Base-by-base conservation (phyloP, 2,888 invertebrate genomes). In the Thyatira batis region DNA sequence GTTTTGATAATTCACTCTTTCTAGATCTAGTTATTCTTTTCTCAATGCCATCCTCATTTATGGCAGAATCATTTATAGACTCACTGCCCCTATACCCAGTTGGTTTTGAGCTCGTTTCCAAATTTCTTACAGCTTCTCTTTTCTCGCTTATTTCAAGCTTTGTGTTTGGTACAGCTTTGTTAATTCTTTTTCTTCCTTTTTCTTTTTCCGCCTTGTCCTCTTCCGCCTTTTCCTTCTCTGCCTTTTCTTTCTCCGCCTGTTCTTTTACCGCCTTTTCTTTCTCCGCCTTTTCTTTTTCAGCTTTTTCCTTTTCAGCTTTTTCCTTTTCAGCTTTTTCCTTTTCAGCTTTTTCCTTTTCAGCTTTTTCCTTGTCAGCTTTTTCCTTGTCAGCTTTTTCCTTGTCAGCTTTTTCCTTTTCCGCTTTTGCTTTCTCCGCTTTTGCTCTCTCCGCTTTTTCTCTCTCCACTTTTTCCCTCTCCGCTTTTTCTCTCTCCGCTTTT, bases 11-110 rank as follows among this genome's bases (percentile, higher is more conserved):
- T 45, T 49, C 13, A 61, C 54, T 51, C 2, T 62, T 67, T 73
- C 64, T 66, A 20, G 83, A 81, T 63, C 85, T 77, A 27, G 82
- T 83, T 2, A 80, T 58, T 54, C 81, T 72, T 55, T 62, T 75
- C 57, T 69, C 71, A 28, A 57, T 21, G 3, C 13, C 44, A 20
- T 55, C 52, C 4, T 20, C 28, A 11, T 21, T 30, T 44, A 50
- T 43, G n/a, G 45, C 44, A 0, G 39, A 43, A 9, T 46, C 53
- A 13, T 54, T 54, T 13, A 13, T 5, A 28, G 45, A 30, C 27
- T 28, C 27, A 27, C 3, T 48, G 11, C 3, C 17, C 17, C 20
- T 48, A 20, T 48, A 28, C 17, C 17, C 39, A 11, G 11, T 33
- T 9, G 33, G 5, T 6, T 3, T 23, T 13, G 1, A 4, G 13